Percentiles rank a stretch among this genome's conserved stretches.
Evolutionary conservation across 1,140 invertebrate genomes (phyloP).

Genomic region (Mesaphorura yosii): DNA sequence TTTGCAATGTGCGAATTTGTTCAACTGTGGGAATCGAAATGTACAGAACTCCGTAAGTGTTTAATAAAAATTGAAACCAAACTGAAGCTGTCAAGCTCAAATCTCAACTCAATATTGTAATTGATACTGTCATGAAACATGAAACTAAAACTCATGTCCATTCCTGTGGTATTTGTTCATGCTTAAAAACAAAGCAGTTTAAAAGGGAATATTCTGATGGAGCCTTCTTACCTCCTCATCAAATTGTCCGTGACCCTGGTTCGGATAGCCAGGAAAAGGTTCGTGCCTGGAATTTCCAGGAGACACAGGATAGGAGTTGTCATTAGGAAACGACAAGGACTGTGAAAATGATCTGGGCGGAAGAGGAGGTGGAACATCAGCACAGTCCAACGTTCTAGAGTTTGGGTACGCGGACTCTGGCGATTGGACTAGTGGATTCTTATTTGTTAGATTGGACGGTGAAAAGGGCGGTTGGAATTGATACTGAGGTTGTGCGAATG

Average conservation of each 20-base stretch:
- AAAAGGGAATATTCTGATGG: too few relatives aligned
- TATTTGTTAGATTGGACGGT: slow-evolving; percentile 13
- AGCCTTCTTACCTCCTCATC: too few relatives aligned
- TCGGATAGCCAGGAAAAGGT: slow-evolving; percentile 4
- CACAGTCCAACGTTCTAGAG: slow-evolving; percentile 16
- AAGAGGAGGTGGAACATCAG: slow-evolving; percentile 23
- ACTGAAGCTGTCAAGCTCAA: too few relatives aligned
- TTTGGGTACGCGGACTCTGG: slow-evolving; percentile 10
- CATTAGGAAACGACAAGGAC: background rate
- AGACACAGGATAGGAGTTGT: slow-evolving; percentile 5
- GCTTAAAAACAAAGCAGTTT: too few relatives aligned
- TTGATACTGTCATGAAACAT: too few relatives aligned
- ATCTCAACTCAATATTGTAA: too few relatives aligned
- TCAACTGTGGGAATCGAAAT: too few relatives aligned
- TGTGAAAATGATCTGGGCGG: slow-evolving; percentile 23
- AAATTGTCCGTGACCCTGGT: background rate
- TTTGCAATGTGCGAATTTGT: too few relatives aligned
- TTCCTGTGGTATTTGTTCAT: too few relatives aligned
- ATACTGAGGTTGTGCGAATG: background rate
- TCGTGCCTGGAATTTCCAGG: slow-evolving; percentile 24
- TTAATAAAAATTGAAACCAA: too few relatives aligned
- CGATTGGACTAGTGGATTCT: slow-evolving; percentile 27
- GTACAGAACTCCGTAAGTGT: too few relatives aligned
- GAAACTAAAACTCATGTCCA: too few relatives aligned
- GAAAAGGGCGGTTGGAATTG: background rate